phyloP scores from a whole-genome alignment of 92 coral and sea anemone genomes.

The Pocillopora meandrina region DNA sequence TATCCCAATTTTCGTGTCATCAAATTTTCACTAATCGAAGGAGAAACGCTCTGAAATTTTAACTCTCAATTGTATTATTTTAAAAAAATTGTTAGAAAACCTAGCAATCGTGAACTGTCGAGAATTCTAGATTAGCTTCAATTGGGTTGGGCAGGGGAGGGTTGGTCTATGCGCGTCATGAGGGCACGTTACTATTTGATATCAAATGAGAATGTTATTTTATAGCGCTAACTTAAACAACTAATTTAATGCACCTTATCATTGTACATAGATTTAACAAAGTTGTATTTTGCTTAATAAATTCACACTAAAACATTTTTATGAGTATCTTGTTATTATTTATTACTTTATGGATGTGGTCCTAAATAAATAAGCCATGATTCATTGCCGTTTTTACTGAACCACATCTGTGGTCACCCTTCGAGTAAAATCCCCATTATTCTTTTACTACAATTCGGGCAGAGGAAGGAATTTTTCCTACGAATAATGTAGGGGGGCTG shows the following conservation, averaged over 20 bases:
- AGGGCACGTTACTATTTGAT: constrained; percentile 6
- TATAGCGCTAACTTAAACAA: constrained; percentile 25
- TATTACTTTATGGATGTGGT: too few relatives aligned
- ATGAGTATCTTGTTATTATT: not conserved
- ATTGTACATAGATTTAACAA: constrained; percentile 17
- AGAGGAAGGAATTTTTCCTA: too few relatives aligned
- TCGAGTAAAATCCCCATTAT: too few relatives aligned
- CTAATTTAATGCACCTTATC: not conserved
- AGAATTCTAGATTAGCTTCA: not conserved
- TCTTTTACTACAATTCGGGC: too few relatives aligned
- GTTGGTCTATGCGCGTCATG: not conserved
- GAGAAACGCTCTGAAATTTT: not conserved
- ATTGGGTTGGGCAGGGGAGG: not conserved
- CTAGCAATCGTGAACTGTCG: not conserved
- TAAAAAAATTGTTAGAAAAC: constrained; percentile 15
- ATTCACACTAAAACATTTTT: not conserved
- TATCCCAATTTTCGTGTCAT: not conserved
- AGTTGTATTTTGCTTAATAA: constrained; percentile 49
- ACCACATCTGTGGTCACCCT: too few relatives aligned
- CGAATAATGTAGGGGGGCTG: too few relatives aligned
- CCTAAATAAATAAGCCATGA: too few relatives aligned
- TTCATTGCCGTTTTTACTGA: too few relatives aligned
- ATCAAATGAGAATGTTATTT: constrained; percentile 10
- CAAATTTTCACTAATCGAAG: not conserved
- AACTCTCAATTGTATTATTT: not conserved